These are phyloP conservation scores for Drosophila testacea DNA, from an alignment of 2,888 invertebrate species.

Conservation along the genomic window DNA sequence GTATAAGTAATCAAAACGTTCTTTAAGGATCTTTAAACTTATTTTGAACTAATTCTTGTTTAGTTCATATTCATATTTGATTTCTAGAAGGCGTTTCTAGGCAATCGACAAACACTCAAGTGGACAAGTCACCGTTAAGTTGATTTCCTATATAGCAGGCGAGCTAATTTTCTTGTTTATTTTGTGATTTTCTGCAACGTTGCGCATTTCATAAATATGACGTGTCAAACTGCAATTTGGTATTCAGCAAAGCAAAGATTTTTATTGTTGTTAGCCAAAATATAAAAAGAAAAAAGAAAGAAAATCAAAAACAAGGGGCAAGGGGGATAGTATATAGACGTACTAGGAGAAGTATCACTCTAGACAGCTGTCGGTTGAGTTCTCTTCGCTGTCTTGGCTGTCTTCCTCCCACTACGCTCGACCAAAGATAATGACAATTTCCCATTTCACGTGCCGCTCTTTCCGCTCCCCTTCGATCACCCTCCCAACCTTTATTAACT, in stretches of 20 bases:
- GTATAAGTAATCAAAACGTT: background rate
- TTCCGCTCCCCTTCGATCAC: background rate
- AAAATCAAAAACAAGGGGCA: constrained; percentile 2
- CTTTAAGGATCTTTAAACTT: background rate
- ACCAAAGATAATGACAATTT: constrained; percentile 75
- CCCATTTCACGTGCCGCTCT: constrained; percentile 26
- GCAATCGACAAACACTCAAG: constrained; percentile 62
- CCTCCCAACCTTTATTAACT: constrained; percentile 26
- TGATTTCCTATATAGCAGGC: constrained; percentile 12
- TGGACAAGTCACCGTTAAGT: constrained; percentile 48
- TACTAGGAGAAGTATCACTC: constrained; percentile 41
- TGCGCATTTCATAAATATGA: constrained; percentile 80
- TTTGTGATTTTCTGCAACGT: constrained; percentile 72
- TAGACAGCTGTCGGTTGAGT: constrained; percentile 46
- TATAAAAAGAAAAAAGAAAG: constrained; percentile 19
- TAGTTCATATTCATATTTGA: background rate
- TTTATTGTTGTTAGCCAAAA: constrained; percentile 49
- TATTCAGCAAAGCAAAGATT: constrained; percentile 39
- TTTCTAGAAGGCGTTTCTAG: constrained; percentile 45
- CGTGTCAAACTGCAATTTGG: constrained; percentile 79
- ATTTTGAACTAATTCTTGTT: background rate
- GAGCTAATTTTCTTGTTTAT: constrained; percentile 71
- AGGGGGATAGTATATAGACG: background rate
- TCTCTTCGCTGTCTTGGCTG: constrained; percentile 24
- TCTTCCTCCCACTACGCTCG: constrained; percentile 31